phyloP scores from a whole-genome alignment of 2,888 invertebrate species.

The Eupithecia centaureata region DNA sequence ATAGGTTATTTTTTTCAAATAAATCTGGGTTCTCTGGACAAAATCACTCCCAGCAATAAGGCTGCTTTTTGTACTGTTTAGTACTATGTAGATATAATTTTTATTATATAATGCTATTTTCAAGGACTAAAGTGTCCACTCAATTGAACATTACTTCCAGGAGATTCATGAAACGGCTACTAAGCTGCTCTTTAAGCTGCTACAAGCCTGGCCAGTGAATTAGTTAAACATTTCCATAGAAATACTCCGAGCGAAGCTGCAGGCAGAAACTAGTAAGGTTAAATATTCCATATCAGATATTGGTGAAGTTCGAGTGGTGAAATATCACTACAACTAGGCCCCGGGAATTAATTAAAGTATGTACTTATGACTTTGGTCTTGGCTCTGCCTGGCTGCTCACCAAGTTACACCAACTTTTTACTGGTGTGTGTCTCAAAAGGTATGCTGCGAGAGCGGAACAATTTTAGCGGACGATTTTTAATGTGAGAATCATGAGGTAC shows the following conservation, averaged over 20 bases:
- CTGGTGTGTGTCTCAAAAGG: slow-evolving; percentile 42
- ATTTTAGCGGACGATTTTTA: slow-evolving; percentile 2
- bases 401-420: slow-evolving; percentile 60
- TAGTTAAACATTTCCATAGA: not conserved
- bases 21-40: too few species aligned
- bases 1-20: too few species aligned
- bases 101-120: too few species aligned
- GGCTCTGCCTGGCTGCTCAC: slow-evolving; percentile 47
- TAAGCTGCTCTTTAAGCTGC: too few species aligned
- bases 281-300: slow-evolving; percentile 39
- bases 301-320: slow-evolving; percentile 44
- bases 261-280: not conserved
- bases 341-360: slow-evolving; percentile 53
- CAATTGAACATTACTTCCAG: too few species aligned
- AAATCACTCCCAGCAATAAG: too few species aligned
- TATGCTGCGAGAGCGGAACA: slow-evolving; percentile 16
- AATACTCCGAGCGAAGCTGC: not conserved
- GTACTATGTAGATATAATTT: too few species aligned
- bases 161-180: too few species aligned
- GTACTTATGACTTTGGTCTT: slow-evolving; percentile 35
- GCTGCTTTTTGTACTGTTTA: too few species aligned
- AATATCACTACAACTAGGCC: slow-evolving; percentile 46
- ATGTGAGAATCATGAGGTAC: too few species aligned
- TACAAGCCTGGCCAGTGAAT: too few species aligned
- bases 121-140: too few species aligned